phyloP scores from a whole-genome alignment of 2,888 invertebrate species.

The Rugalucina vietnamica region DNA sequence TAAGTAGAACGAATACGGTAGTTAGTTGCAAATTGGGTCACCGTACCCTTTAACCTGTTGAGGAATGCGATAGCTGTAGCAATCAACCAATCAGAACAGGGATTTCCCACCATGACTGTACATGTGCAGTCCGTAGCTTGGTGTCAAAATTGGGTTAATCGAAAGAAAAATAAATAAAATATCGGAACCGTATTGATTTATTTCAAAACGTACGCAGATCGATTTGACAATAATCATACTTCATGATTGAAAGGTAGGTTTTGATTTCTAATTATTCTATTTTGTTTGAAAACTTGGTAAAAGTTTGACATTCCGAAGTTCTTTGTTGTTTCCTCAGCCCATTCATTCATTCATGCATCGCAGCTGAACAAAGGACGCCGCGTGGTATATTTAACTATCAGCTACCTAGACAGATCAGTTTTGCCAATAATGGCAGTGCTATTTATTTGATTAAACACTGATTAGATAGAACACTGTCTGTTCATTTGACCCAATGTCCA shows the following conservation, averaged over 20 bases:
- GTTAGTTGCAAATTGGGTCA: slow-evolving; percentile 18
- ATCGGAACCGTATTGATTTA: slow-evolving; percentile 13
- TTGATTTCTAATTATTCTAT: background rate
- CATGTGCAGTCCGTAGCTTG: slow-evolving; percentile 32
- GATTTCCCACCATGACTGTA: slow-evolving; percentile 48
- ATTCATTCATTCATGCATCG: slow-evolving; percentile 38
- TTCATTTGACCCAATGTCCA: too few species aligned
- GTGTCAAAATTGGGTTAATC: slow-evolving; percentile 3
- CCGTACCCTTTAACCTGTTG: slow-evolving; percentile 42
- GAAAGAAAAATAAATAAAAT: slow-evolving; percentile 52
- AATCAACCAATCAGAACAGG: slow-evolving; percentile 50
- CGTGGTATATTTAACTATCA: too few species aligned
- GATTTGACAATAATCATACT: background rate
- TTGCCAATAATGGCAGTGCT: too few species aligned
- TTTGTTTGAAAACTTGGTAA: background rate
- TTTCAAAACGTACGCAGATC: background rate
- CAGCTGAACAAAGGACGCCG: background rate
- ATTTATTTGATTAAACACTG: too few species aligned
- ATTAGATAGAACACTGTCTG: too few species aligned
- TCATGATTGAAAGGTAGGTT: slow-evolving; percentile 4
- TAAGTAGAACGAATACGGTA: too few species aligned
- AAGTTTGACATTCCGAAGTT: slow-evolving; percentile 32
- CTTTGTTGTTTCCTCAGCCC: slow-evolving; percentile 35
- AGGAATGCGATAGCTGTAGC: slow-evolving; percentile 47
- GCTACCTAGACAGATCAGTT: too few species aligned